phyloP scores from a whole-genome alignment of 2,888 invertebrate species.

The Spilosoma lubricipeda region DNA sequence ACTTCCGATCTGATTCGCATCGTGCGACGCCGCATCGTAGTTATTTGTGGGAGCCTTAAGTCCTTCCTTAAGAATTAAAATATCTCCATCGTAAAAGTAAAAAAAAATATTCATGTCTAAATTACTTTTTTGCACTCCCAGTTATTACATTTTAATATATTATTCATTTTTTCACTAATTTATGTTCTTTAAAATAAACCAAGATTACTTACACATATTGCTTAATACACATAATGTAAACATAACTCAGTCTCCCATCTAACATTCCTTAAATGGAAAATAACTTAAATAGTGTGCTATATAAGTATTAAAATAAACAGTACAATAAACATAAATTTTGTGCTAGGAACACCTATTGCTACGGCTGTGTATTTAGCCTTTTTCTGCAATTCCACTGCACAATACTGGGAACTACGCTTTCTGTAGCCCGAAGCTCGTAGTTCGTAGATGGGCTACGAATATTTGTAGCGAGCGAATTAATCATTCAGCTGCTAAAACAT shows the following conservation, averaged over 20 bases:
- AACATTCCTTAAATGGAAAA: not conserved
- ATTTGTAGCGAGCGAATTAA: constrained; percentile 51
- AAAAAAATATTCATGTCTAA: no score
- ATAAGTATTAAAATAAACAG: not conserved
- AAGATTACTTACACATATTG: no score
- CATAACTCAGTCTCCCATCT: not conserved
- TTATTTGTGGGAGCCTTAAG: no score
- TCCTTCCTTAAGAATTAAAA: no score
- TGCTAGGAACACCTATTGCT: not conserved
- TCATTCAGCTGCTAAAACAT: constrained; percentile 44
- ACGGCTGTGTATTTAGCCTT: constrained; percentile 12
- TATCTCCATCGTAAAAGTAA: no score
- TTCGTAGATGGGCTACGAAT: constrained; percentile 54
- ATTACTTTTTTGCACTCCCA: no score
- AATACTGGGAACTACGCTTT: constrained; percentile 42
- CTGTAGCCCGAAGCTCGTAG: constrained; percentile 36
- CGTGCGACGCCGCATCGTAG: no score
- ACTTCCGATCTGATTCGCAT: no score
- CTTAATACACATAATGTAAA: not conserved
- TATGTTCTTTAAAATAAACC: no score
- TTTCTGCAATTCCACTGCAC: constrained; percentile 26
- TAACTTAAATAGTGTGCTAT: not conserved
- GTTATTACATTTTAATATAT: no score
- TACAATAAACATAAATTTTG: constrained; percentile 8
- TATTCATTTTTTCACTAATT: not conserved